These are phyloP conservation scores for Pseudolycoriella hygida DNA, from an alignment of 2,888 invertebrate genomes.

Conservation along the genomic window DNA sequence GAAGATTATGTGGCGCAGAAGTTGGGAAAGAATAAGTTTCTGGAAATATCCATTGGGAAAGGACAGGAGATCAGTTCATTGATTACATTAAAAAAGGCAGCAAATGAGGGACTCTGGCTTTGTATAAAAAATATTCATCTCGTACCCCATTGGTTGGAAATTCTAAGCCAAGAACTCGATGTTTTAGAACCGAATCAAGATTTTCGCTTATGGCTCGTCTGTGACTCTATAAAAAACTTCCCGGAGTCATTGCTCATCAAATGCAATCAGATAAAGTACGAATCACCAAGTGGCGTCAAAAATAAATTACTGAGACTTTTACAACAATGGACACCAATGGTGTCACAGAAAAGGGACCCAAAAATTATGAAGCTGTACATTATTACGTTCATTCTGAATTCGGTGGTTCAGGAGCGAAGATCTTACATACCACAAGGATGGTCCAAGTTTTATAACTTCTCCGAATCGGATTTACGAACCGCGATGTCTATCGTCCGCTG, in stretches of 20 bases:
- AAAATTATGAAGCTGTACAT: slow-evolving; percentile 45
- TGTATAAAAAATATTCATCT: slow-evolving; percentile 69
- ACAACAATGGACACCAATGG: slow-evolving; percentile 41
- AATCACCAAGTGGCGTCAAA: slow-evolving; percentile 74
- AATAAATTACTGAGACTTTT: slow-evolving; percentile 61
- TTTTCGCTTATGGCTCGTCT: slow-evolving; percentile 71
- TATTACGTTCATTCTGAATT: slow-evolving; percentile 73
- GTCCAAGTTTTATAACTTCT: slow-evolving; percentile 81
- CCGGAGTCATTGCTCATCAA: slow-evolving; percentile 56
- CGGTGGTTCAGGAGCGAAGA: slow-evolving; percentile 77
- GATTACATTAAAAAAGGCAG: slow-evolving; percentile 34
- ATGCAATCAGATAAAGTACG: slow-evolving; percentile 64
- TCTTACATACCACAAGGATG: slow-evolving; percentile 86
- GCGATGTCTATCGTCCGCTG: slow-evolving; percentile 39
- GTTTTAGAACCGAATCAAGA: slow-evolving; percentile 29
- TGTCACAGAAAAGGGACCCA: slow-evolving; percentile 18
- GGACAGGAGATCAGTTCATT: slow-evolving; percentile 46
- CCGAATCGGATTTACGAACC: slow-evolving; percentile 59
- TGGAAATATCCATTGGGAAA: slow-evolving; percentile 63
- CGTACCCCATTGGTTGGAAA: slow-evolving; percentile 48
- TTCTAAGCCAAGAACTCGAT: slow-evolving; percentile 48
- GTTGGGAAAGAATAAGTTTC: slow-evolving; percentile 31
- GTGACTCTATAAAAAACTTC: slow-evolving; percentile 62
- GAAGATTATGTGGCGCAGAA: slow-evolving; percentile 40
- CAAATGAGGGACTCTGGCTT: slow-evolving; percentile 52